phyloP scores from a whole-genome alignment of 2,797 vertebrate genomes.

The Bradypodion pumilum region DNA sequence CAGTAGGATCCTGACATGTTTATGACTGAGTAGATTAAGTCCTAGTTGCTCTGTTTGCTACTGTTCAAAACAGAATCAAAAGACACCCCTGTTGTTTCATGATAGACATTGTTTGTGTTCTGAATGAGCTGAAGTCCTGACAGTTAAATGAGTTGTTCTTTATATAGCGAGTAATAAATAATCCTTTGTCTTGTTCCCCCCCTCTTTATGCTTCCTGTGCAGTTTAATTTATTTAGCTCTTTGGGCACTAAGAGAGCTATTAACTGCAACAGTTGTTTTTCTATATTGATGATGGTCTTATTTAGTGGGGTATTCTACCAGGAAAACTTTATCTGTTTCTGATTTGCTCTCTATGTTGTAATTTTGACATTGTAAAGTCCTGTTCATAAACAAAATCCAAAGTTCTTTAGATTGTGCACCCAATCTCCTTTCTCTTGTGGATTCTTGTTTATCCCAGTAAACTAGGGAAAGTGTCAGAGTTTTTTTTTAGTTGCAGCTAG shows the following conservation, averaged over 20 bases:
- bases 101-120: slow-evolving; percentile 34
- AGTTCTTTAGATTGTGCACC: not conserved
- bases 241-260: slow-evolving; percentile 53
- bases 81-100: slow-evolving; percentile 22
- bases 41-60: slow-evolving; percentile 12
- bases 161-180: slow-evolving; percentile 59
- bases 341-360: not conserved
- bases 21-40: slow-evolving; percentile 11
- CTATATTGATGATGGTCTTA: slow-evolving; percentile 16
- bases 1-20: not conserved
- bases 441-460: not conserved
- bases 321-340: not conserved
- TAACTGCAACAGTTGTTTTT: slow-evolving; percentile 58
- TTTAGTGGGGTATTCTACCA: slow-evolving; percentile 29
- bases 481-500: not conserved
- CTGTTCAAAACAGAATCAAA: slow-evolving; percentile 2
- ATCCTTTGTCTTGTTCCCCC: slow-evolving; percentile 57
- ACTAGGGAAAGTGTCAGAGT: not conserved
- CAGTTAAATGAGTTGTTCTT: slow-evolving; percentile 64
- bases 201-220: slow-evolving; percentile 62
- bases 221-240: slow-evolving; percentile 48
- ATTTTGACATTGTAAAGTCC: not conserved
- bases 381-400: not conserved
- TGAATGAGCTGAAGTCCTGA: slow-evolving; percentile 56
- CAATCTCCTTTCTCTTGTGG: not conserved